Conservation (phyloP, 2,797 vertebrate species). For the Sebastes ruberrimus region DNA sequence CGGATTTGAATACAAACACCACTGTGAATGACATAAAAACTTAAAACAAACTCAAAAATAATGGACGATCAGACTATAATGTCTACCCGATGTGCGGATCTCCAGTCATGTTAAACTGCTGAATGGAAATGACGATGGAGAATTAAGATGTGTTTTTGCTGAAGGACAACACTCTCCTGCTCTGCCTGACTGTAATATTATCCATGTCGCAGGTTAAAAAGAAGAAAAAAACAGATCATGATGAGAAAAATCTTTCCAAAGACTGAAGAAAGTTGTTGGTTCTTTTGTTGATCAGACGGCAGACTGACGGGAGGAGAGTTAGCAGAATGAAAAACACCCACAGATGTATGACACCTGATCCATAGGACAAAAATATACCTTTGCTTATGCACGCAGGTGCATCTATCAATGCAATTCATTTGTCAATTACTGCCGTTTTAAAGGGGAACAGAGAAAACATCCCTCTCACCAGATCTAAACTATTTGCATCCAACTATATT, state of each 20-base stretch:
- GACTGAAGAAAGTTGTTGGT: background rate
- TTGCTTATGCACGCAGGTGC: background rate
- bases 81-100: background rate
- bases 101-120: background rate
- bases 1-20: too few species aligned
- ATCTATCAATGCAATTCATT: background rate
- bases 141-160: background rate
- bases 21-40: too few species aligned
- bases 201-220: background rate
- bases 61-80: too few species aligned
- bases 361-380: background rate
- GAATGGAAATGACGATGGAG: background rate
- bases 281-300: background rate
- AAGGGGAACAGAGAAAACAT: background rate
- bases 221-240: background rate
- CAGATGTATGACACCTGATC: background rate
- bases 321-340: background rate
- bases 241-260: background rate
- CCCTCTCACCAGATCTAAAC: background rate
- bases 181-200: background rate
- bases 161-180: background rate
- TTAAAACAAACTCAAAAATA: too few species aligned
- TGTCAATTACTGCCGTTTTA: background rate
- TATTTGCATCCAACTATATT: background rate
- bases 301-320: too few species aligned